phyloP scores from a whole-genome alignment of 2,113 vertebrate genomes.

The Gavia stellata region DNA sequence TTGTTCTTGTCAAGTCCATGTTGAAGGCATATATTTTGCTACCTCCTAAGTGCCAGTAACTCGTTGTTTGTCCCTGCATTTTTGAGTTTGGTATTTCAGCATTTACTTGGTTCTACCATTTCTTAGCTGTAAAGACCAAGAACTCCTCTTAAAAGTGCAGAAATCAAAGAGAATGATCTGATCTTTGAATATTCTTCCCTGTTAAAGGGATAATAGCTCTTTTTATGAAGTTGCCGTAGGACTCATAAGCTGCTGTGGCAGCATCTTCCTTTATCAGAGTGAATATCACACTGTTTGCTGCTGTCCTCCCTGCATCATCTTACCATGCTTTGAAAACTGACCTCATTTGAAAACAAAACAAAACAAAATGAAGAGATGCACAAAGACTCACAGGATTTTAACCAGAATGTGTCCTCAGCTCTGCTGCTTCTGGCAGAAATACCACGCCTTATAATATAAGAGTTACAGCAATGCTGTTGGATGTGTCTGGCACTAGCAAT shows the following conservation, averaged over 20 bases:
- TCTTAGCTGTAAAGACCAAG: background rate
- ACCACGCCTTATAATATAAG: background rate
- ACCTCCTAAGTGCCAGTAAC: background rate
- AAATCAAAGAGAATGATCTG: background rate
- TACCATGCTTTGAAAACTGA: background rate
- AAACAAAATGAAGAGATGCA: background rate
- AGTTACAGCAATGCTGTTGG: rapidly evolving
- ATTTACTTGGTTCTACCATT: background rate
- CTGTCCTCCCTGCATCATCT: background rate
- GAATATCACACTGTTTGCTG: rapidly evolving
- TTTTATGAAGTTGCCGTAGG: background rate
- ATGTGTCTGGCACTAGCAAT: background rate
- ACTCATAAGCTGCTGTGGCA: background rate
- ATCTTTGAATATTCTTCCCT: background rate
- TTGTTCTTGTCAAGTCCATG: background rate
- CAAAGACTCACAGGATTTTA: background rate
- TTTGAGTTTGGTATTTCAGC: background rate
- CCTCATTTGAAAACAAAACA: background rate
- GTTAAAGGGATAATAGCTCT: background rate
- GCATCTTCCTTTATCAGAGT: background rate
- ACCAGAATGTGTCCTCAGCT: background rate
- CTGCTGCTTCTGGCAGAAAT: background rate
- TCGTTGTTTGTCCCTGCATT: background rate
- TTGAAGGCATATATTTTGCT: background rate
- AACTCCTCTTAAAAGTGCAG: background rate